Base-by-base conservation (phyloP, 2,888 invertebrate species). In the Phorcus lineatus region DNA sequence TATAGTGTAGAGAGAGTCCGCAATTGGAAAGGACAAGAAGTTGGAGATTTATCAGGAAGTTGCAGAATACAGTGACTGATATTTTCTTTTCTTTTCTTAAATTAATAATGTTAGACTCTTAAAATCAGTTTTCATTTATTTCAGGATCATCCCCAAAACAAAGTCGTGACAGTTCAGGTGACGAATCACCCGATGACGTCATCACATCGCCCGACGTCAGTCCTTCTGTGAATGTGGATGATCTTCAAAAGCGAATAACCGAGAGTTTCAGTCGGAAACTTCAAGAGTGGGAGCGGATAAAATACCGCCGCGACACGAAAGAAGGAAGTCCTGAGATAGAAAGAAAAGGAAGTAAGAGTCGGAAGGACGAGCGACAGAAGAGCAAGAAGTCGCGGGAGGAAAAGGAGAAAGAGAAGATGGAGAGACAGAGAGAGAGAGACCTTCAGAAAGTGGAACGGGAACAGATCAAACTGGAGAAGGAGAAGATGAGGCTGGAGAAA, bases 211-310 rank as follows among this genome's bases (percentile, higher is more conserved):
- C 76, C n/a, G 80, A 28, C 13, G 79, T 54, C 11, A 77, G 81
- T 28, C 86, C 84, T 17, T 81, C 87, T n/a, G 83, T 88, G 66
- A 89, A 86, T 76, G 92, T 94, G 52, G 93, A 93, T 78, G 94
- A 94, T 78, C 90, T 94, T 31, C 93, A 93, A 85, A 91, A 91
- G 85, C 95, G 96, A 85, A 94, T 97, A 16, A 96, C 96, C 28
- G 96, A 97, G 82, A 97, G 97, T 89, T 97, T 97, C 91, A 94
- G 96, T 53, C 96, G 95, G 92, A 97, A 97, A 91, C 93, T 97
- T 40, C 95, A 96, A 85, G 97, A 97, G 92, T 97, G 97, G 97
- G 96, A 97, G 89, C 82, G 87, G 67, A 88, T 90, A 31, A 91
- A 91, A 74, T 90, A 89, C 81, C 86, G 85, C 16, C 81, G 88